Base-by-base conservation (phyloP, 2,888 invertebrate species). In the Rhagonycha fulva region DNA sequence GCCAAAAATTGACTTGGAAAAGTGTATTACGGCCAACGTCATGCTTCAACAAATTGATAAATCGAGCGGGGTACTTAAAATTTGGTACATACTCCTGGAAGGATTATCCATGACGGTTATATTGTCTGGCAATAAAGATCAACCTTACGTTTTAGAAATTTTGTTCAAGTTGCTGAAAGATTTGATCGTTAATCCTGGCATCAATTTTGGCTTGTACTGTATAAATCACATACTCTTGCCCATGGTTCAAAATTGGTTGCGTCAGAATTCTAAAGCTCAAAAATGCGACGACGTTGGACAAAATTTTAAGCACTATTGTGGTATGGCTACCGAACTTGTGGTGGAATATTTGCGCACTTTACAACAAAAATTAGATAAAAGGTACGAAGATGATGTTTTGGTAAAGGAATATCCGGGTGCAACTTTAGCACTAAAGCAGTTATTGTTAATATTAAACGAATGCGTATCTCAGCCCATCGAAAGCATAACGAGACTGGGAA, bases 291-390 rank as follows among this genome's bases (percentile, higher is more conserved):
- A 95, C 80, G 92, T 94, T 70, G 94, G 95, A 86, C 94, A 96
- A 79, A 97, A 97, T 87, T 98, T 98, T 84, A 98, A 98, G 85
- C 98, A 98, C 85, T 97, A 96, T 85, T 96, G 96, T 84, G 98
- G 98, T 9, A 92, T 97, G 88, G 95, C 96, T 11, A 96, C 97
- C 0, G 98, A 98, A 84, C 90, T 97, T 30, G 93, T 97, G 47
- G 98, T 98, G 0, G 94, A 96, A 83, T 96, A 96, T 82, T 88
- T 97, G 47, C 93, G 93, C 81, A 92, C 94, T 82, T 90, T 96
- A 60, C 93, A 94, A 86, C 92, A 93, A 89, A 89, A 91, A 80
- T 77, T 76, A 23, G 81, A 83, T 72, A 47, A 47, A n/a, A 74
- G 78, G 76, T 84, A 82, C 28, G 77, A 81, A 9, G 82, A 84